A percentile compares a stretch with the other conserved stretches of the same genome.
Evolutionary conservation across 2,113 vertebrate genomes (phyloP).

Genomic region (Pachypanchax playfairii): DNA sequence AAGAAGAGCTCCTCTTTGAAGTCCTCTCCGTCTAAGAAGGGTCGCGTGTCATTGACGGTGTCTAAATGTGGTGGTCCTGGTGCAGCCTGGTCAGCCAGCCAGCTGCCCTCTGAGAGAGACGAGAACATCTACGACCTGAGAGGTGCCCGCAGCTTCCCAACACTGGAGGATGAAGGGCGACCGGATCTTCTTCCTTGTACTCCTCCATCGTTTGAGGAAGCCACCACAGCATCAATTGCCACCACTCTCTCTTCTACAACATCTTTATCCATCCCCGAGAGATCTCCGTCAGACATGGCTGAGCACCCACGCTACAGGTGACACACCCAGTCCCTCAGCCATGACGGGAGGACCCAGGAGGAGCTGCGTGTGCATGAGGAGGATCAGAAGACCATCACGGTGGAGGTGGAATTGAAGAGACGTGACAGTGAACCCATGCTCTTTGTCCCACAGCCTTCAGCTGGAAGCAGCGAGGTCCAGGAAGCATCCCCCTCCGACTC

Average conservation of each 20-base stretch:
- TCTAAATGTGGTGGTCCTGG: slow-evolving; percentile 86
- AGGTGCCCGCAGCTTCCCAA: slow-evolving; percentile 92
- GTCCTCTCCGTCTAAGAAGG: slow-evolving; percentile 96
- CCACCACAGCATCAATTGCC: slow-evolving; percentile 96
- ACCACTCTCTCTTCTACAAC: slow-evolving; percentile 97
- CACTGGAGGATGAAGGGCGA: slow-evolving; percentile 94
- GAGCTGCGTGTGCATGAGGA: slow-evolving; percentile 84
- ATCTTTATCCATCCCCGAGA: slow-evolving; percentile 94
- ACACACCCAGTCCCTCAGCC: slow-evolving; percentile 91
- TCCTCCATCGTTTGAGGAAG: slow-evolving; percentile 98
- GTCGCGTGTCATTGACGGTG: slow-evolving; percentile 86
- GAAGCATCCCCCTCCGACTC: slow-evolving; percentile 62
- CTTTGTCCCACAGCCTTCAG: slow-evolving; percentile 63
- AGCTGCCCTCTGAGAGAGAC: slow-evolving; percentile 89
- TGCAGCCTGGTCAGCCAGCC: slow-evolving; percentile 91
- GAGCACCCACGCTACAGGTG: slow-evolving; percentile 96
- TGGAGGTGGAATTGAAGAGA: slow-evolving; percentile 89
- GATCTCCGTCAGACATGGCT: slow-evolving; percentile 90
- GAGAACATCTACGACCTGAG: slow-evolving; percentile 91
- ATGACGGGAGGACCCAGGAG: slow-evolving; percentile 92
- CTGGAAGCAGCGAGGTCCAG: slow-evolving; percentile 80
- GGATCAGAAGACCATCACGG: slow-evolving; percentile 89
- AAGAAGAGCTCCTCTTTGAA: slow-evolving; percentile 95
- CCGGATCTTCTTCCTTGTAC: slow-evolving; percentile 93
- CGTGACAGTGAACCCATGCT: slow-evolving; percentile 78